Base-by-base conservation (phyloP, 2,113 vertebrate species). In the Dromaius novaehollandiae region DNA sequence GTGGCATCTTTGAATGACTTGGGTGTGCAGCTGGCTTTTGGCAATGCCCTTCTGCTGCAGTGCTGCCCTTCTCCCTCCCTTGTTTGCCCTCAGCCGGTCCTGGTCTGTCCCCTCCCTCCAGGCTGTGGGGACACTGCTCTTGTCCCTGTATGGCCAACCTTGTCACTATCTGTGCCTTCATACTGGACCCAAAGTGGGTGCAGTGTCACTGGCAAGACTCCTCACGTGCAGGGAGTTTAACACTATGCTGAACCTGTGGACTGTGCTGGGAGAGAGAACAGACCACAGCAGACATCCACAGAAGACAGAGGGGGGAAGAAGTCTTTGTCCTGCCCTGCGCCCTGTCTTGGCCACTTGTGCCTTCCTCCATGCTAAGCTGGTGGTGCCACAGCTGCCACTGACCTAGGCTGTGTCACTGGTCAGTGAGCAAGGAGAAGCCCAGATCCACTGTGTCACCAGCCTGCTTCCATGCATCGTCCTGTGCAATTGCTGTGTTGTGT, bases 401-500 rank as follows among this genome's bases (percentile, higher is more conserved):
- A 89, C 42, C 48, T 64, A 42, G 36, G 46, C 60, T 4, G 4
- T 80, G 53, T 55, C 58, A 18, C 78, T 0, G 1, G 19, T 26
- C 53, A 22, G 46, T 34, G 30, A 60, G 32, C 9, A 69, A 51
- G 55, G 61, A 85, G 18, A 42, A 65, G 24, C 26, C 58, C 44
- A 80, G 88, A 19, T 30, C 78, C 26, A 15, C 61, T 25, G 13
- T 16, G 14, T 25, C 3, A n/a, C 36, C 16, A 17, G 13, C 19
- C 40, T 25, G 16, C 25, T 16, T 21, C 36, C 48, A 44, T 0
- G 1, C 28, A 4, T 0, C 4, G 17, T 25, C n/a, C 55, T 46
- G 68, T 25, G 20, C 18, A 71, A 11, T 16, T 36, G 55, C 61
- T 50, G 10, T 1, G 0, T 4, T 30, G 75, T 28, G 40, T 42